Conservation (phyloP, 2,797 vertebrate species). For the Gymnopithys bicolor region DNA sequence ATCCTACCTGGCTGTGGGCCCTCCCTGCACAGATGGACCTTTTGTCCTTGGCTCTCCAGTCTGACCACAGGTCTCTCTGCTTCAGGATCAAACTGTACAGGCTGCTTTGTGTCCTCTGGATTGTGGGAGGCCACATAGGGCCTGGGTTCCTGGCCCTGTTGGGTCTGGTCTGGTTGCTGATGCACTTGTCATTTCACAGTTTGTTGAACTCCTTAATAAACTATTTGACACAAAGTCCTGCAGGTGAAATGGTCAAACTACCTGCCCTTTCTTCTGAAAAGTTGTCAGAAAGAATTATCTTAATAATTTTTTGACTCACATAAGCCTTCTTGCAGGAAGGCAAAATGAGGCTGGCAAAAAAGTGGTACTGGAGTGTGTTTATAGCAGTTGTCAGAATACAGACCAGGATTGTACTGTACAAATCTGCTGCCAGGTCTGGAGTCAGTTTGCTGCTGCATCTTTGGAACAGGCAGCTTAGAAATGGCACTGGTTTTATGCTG, state of each 20-base stretch:
- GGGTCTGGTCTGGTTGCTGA: neutral
- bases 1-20: neutral
- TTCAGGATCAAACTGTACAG: neutral
- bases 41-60: neutral
- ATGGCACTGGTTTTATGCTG: neutral
- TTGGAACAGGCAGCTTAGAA: neutral
- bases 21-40: neutral
- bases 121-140: neutral
- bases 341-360: neutral
- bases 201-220: neutral
- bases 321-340: neutral
- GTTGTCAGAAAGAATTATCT: neutral
- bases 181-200: neutral
- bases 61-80: neutral
- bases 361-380: fast-evolving
- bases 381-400: fast-evolving
- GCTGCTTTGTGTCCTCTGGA: neutral
- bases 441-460: neutral
- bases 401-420: neutral
- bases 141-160: neutral
- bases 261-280: neutral
- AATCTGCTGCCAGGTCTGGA: neutral
- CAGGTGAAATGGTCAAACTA: neutral
- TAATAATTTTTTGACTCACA: neutral
- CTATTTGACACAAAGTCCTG: neutral